Base-by-base conservation (phyloP, 2,888 invertebrate species). In the Eretmocerus hayati region DNA sequence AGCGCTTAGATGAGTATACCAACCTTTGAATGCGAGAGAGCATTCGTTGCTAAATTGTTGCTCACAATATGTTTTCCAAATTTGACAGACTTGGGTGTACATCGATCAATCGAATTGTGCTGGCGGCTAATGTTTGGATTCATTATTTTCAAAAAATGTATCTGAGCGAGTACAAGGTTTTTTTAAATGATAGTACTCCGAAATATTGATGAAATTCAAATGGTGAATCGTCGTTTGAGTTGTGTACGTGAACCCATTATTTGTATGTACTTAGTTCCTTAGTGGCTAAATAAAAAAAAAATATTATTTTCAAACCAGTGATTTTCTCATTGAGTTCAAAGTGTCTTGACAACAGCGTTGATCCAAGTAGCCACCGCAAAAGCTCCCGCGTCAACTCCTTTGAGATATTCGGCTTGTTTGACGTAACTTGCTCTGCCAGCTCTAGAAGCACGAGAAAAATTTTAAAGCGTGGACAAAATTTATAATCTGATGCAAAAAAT, bases 341-440 rank as follows among this genome's bases (percentile, higher is more conserved):
- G n/a, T n/a, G n/a, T n/a, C n/a, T n/a, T n/a, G n/a, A n/a, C 58
- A 33, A 81, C 67, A 1, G 83, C 80, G 18, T 67, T 67, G 39
- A 85, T 66, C 81, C 84, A 84, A 2, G 79, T 65, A 1, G 79
- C 77, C 1, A 77, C 80, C 0, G 78, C 85, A 55, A 78, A 77
- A 2, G 87, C 85, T 54, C 87, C 87, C 2, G 87, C 84, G 68
- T 87, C 87, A 11, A 82, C 79, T 50, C 75, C 75, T 22, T 61
- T 63, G 2, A 74, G 63, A 52, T 70, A 69, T 61, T 75, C 71
- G 0, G 60, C 71, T 60, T 72, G 73, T 42, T 77, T 76, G 2
- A 86, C 85, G 64, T 87, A 87, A 57, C 85, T 81, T 0, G 87
- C 87, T 35, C 87, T 72, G 0, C 87, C 88, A 31, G 83, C 84